Conservation (phyloP, 2,888 invertebrate genomes). For the Tipula confusa region DNA sequence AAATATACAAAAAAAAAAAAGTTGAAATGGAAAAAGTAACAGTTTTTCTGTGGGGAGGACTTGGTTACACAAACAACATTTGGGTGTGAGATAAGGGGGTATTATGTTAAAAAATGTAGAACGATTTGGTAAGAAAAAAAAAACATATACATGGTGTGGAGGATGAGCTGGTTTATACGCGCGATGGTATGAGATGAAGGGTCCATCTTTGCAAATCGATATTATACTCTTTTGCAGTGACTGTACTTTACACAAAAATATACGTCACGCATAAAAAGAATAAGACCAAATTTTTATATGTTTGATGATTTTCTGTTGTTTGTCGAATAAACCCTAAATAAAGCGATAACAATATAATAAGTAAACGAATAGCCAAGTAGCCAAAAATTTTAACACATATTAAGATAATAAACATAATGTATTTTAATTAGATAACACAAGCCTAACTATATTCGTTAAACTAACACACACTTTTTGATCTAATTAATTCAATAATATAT, state of each 20-base stretch:
- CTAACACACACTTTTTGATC: background rate
- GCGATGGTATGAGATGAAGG: conserved; percentile 34
- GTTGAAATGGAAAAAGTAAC: conserved; percentile 26
- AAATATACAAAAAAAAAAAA: conserved; percentile 26
- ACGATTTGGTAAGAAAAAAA: conserved; percentile 28
- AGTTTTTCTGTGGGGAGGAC: background rate
- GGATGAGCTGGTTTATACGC: conserved; percentile 5
- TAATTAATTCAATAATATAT: background rate
- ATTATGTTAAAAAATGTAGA: conserved; percentile 21
- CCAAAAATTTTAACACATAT: background rate
- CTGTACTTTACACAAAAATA: conserved; percentile 31
- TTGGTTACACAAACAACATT: background rate
- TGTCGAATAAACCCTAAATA: background rate
- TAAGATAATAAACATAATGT: conserved; percentile 9
- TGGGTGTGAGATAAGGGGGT: background rate
- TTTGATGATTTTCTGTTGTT: background rate
- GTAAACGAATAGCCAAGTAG: background rate
- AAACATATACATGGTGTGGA: conserved; percentile 28
- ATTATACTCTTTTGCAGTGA: conserved; percentile 45
- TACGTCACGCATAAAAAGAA: conserved; percentile 31
- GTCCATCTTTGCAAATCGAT: conserved; percentile 59
- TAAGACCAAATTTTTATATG: conserved; percentile 27
- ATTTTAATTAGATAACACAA: background rate
- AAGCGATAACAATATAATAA: background rate
- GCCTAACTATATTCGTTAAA: background rate